These are phyloP conservation scores for Xiphorhynchus erythropygius DNA, from an alignment of 2,797 vertebrate genomes.

Conservation along the genomic window DNA sequence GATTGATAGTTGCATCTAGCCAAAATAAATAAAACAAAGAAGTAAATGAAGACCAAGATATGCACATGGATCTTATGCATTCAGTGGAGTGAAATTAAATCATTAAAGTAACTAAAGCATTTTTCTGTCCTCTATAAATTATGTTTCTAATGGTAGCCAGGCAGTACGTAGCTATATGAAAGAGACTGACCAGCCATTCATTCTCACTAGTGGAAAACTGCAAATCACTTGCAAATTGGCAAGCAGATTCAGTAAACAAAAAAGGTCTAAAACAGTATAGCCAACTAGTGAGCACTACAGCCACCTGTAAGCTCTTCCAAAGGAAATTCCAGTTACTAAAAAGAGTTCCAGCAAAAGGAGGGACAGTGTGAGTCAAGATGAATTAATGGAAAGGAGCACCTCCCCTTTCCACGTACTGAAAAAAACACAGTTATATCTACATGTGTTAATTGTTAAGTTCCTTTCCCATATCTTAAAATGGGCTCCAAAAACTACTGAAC, in stretches of 20 bases:
- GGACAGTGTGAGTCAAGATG: background rate
- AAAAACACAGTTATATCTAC: background rate
- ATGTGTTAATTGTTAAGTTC: background rate
- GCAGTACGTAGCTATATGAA: slow-evolving; percentile 31
- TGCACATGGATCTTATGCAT: background rate
- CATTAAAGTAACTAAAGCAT: slow-evolving; percentile 6
- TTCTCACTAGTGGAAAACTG: slow-evolving; percentile 29
- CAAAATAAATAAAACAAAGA: background rate
- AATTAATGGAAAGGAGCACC: background rate
- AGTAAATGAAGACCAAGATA: background rate
- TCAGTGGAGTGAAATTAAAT: background rate
- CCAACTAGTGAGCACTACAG: background rate
- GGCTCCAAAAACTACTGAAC: background rate
- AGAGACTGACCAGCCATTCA: slow-evolving; percentile 36
- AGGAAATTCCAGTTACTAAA: slow-evolving; percentile 52
- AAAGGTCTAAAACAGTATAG: slow-evolving; percentile 50
- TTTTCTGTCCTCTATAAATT: slow-evolving; percentile 26
- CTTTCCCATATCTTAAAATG: background rate
- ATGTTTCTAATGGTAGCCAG: slow-evolving; percentile 18
- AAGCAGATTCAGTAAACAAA: slow-evolving; percentile 23
- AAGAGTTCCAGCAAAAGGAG: slow-evolving; percentile 11
- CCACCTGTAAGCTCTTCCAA: slow-evolving; percentile 59
- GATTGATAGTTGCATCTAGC: background rate
- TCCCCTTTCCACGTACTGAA: background rate
- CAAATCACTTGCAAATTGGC: slow-evolving; percentile 29